These are phyloP conservation scores for Notarius quadriscutis DNA, from an alignment of 2,113 vertebrate genomes.

Conservation along the genomic window DNA sequence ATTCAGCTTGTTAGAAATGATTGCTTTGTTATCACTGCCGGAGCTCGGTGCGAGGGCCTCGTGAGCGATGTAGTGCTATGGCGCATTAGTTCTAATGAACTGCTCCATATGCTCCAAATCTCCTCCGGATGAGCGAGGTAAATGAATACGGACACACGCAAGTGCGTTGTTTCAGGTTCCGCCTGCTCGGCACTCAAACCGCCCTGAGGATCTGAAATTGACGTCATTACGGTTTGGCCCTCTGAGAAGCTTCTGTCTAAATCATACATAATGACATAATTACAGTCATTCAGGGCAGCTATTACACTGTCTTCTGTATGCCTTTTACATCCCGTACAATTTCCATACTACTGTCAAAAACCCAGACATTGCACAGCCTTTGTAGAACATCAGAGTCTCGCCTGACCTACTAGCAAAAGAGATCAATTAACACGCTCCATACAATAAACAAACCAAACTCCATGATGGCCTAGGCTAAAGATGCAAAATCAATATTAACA, in stretches of 20 bases:
- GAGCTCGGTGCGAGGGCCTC: slow-evolving; percentile 51
- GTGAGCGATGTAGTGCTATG: slow-evolving; percentile 59
- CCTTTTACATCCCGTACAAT: neutral
- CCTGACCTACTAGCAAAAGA: neutral
- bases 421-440: neutral
- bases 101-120: slow-evolving; percentile 61
- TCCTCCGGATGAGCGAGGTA: slow-evolving; percentile 48
- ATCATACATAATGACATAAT: slow-evolving; percentile 45
- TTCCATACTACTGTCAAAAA: slow-evolving; percentile 6
- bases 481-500: neutral
- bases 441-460: neutral
- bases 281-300: slow-evolving; percentile 18
- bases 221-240: slow-evolving; percentile 5
- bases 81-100: slow-evolving; percentile 67
- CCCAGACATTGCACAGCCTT: neutral
- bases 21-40: slow-evolving; percentile 65
- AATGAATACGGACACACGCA: slow-evolving; percentile 1
- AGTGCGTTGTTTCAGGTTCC: neutral
- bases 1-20: slow-evolving; percentile 65
- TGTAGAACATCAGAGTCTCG: neutral
- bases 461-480: neutral
- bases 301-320: neutral
- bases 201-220: slow-evolving; percentile 26
- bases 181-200: neutral
- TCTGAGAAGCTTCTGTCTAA: slow-evolving; percentile 5